Base-by-base conservation (phyloP, 2,113 vertebrate genomes). In the Bujurquina vittata region DNA sequence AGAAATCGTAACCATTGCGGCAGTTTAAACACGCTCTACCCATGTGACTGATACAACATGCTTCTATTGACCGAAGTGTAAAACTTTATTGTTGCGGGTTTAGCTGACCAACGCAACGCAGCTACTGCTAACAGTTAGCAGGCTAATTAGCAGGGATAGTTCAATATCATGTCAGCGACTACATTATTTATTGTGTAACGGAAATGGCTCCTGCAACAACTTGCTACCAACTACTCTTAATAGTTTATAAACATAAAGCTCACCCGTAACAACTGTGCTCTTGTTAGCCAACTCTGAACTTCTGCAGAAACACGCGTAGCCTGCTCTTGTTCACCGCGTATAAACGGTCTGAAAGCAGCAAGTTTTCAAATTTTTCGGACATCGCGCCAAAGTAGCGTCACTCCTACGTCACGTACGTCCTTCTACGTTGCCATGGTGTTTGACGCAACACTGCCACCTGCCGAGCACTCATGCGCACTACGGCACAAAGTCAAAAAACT, bases 371-470 rank as follows among this genome's bases (percentile, higher is more conserved):
- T 89, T 58, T 67, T 40, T 40, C 7, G 10, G 20, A 84, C 22
- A 69, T 90, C 87, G 93, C 94, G 94, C 94, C 93, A 94, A 94
- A 77, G n/a, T 4, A 2, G 10, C 1, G n/a, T 1, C 2, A 2
- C 22, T 4, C 1, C 80, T 54, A 92, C 91, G 93, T 93, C 91
- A 92, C 22, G 26, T 1, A 10, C 6, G 15, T 23, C 79, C 77
- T 55, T 43, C 56, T 2, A 10, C 1, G 9, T 7, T 8, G 63
- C 26, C 15, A 11, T 4, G 10, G 4, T 26, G 17, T 12, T 75
- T 55, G 26, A 20, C 14, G 0, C 52, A 76, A 77, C 61, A 75
- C 35, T 29, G 9, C 86, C 87, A 37, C 73, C 91, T 82, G 7
- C 18, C 37, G 87, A 77, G 54, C 2, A 62, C 12, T 0, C 1